Percentiles rank a stretch among this genome's conserved stretches.
Evolutionary conservation across 2,797 vertebrate species (phyloP).

Genomic region (Neopelma chrysocephalum): DNA sequence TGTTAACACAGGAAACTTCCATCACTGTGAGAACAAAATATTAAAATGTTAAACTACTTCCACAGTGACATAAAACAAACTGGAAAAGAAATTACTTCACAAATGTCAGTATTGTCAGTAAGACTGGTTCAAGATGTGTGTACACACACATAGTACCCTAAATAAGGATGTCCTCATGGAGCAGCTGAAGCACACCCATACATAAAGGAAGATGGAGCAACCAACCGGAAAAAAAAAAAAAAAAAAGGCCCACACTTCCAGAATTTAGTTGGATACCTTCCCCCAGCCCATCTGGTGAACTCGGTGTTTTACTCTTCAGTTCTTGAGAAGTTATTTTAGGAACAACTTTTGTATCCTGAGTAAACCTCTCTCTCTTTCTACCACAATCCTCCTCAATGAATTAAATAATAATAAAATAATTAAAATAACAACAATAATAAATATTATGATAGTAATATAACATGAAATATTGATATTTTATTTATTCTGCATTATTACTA

Average conservation of each 20-base stretch:
- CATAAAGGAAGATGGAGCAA: background rate
- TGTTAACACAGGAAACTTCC: background rate
- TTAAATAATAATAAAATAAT: background rate
- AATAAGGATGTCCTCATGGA: background rate
- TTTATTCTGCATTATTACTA: background rate
- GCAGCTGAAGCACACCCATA: background rate
- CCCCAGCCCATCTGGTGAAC: background rate
- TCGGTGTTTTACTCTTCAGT: background rate
- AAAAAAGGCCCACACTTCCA: background rate
- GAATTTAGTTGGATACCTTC: background rate
- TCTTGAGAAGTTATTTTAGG: background rate
- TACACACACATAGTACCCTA: background rate
- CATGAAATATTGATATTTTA: background rate
- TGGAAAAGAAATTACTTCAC: background rate
- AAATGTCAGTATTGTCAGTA: rapidly evolving
- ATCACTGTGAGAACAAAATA: background rate
- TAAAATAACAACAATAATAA: background rate
- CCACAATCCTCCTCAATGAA: background rate
- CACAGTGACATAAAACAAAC: background rate
- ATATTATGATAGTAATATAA: background rate
- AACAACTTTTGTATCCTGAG: background rate
- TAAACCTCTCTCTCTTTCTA: background rate
- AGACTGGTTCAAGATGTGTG: background rate
- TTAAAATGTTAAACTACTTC: background rate
- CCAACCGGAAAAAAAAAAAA: no score